A percentile compares a stretch with the other conserved stretches of the same genome.
These are phyloP conservation scores for Pimpla rufipes DNA, from an alignment of 2,888 invertebrate genomes.

Conservation along the genomic window DNA sequence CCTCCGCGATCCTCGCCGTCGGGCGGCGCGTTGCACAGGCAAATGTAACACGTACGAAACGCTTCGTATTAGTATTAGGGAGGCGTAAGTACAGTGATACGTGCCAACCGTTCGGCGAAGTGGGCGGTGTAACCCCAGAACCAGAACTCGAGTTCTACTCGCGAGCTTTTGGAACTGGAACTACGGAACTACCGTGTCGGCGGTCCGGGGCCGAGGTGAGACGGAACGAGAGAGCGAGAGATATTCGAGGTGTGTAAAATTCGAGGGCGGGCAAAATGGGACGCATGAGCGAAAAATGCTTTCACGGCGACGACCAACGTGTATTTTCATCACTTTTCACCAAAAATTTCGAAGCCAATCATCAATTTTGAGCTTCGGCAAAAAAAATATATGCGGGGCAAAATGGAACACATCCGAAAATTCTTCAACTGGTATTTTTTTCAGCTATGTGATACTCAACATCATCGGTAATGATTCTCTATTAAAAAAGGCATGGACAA, in stretches of 20 bases:
- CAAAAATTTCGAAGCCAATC: too few relatives aligned
- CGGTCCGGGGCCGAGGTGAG: conserved; percentile 2
- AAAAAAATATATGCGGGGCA: too few relatives aligned
- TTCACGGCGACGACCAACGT: too few relatives aligned
- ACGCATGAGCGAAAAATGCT: too few relatives aligned
- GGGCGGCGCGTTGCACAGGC: conserved; percentile 6
- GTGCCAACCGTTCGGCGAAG: not conserved
- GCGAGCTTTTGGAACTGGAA: conserved; percentile 54
- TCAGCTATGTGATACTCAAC: too few relatives aligned
- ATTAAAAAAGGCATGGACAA: too few relatives aligned
- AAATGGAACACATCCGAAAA: too few relatives aligned
- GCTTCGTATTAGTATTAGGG: conserved; percentile 15
- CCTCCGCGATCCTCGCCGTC: conserved; percentile 25
- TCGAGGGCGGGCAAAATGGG: too few relatives aligned
- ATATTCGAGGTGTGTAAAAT: conserved; percentile 22
- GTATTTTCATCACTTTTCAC: too few relatives aligned
- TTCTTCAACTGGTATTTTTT: too few relatives aligned
- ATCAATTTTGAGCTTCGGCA: too few relatives aligned
- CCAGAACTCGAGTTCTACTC: conserved; percentile 6
- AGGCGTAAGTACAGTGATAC: conserved; percentile 25
- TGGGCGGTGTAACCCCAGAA: conserved; percentile 8
- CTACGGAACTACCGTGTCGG: conserved; percentile 46
- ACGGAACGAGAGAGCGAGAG: not conserved
- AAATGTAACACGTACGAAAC: conserved; percentile 47
- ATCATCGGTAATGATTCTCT: too few relatives aligned